Evolutionary conservation across 2,113 vertebrate genomes (phyloP), one percentile per base, ranked within the genome.

Genomic region (Embiotoca jacksoni): DNA sequence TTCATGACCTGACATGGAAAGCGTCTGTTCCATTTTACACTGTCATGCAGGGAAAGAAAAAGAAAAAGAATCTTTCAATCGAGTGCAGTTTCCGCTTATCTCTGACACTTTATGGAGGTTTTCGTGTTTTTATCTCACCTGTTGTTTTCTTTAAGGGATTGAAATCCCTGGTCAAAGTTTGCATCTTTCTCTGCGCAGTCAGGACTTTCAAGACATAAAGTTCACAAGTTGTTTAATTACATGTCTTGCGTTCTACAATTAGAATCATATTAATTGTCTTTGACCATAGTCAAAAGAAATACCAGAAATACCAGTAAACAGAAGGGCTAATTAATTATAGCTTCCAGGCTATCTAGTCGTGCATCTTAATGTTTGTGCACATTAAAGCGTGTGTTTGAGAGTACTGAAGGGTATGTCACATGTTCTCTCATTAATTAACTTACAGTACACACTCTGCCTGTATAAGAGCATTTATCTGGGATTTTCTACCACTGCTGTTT

Each of bases 251-350:
- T 7, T 2, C 5, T 6, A 13, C 15, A 6, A 9, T 23, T 35
- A 13, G n/a, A n/a, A 13, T 15, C 4, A 2, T 8, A 13, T 55
- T 41, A 2, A 31, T 39, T 39, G 39, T 11, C 1, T 52, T 16
- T 30, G 46, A 68, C 37, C 6, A 6, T 30, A 46, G 10, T 7
- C 0, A 14, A 10, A 35, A 44, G 41, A 3, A 31, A n/a, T 13
- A 14, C 35, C 58, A 59, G 15, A 72, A 64, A 65, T 58, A 0
- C 23, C 3, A 36, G 16, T 13, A 67, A 73, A 67, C 14, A 64
- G 49, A 72, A 68, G 5, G 3, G 16, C 32, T 52, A 57, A 66
- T 83, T 71, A 60, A 36, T 23, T 7, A 56, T 37, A 3, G 30
- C 55, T 56, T 31, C n/a, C 15, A 6, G 23, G 60, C 47, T 39